Percentiles rank a stretch among this genome's conserved stretches.
Conservation (phyloP, 2,888 invertebrate species). For the Vanessa cardui region DNA sequence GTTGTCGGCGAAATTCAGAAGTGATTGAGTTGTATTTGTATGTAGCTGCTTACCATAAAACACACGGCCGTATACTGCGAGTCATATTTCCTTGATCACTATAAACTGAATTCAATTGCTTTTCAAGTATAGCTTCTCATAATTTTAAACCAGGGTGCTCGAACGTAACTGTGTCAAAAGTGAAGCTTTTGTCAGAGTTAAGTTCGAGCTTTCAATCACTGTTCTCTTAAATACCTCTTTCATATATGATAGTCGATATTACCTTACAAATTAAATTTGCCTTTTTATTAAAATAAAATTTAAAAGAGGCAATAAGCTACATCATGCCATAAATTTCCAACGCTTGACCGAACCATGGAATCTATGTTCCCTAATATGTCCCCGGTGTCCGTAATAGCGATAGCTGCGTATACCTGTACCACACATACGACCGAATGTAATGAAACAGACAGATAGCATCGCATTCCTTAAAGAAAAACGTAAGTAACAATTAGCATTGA, state of each 20-base stretch:
- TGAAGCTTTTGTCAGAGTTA: background rate
- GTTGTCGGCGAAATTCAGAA: no score
- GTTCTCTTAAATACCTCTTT: background rate
- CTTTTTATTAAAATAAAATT: no score
- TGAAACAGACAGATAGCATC: slow-evolving; percentile 6
- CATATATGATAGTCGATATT: no score
- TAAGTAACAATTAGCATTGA: slow-evolving; percentile 36
- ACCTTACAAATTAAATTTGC: no score
- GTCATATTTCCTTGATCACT: background rate
- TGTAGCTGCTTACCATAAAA: no score
- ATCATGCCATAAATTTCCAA: background rate
- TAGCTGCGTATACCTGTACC: no score
- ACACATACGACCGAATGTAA: background rate
- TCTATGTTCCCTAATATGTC: background rate
- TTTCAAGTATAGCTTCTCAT: background rate
- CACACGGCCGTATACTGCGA: no score
- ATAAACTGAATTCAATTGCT: slow-evolving; percentile 1
- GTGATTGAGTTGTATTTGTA: no score
- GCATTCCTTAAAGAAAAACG: slow-evolving; percentile 31
- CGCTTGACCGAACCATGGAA: background rate
- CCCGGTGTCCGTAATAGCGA: background rate
- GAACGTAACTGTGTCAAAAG: background rate
- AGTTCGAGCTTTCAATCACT: background rate
- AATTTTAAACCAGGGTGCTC: background rate
- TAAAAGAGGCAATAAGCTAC: background rate